phyloP scores from a whole-genome alignment of 2,113 vertebrate genomes.

The Lepus timidus region DNA sequence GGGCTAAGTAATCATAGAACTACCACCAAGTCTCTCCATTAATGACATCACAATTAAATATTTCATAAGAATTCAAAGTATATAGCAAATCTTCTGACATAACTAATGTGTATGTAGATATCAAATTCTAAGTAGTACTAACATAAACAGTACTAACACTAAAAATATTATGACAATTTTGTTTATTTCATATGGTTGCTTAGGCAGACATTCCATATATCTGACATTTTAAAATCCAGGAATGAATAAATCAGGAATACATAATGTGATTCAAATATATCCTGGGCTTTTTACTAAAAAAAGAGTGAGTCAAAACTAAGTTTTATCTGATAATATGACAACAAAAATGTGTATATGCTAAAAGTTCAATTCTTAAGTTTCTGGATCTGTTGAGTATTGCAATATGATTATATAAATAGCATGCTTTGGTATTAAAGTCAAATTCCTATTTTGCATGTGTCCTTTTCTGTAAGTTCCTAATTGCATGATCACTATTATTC shows the following conservation, averaged over 20 bases:
- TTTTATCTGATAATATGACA: background rate
- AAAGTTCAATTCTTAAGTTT: background rate
- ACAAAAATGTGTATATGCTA: background rate
- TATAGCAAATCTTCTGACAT: background rate
- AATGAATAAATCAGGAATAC: background rate
- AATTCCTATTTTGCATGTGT: background rate
- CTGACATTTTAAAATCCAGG: background rate
- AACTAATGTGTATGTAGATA: background rate
- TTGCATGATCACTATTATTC: background rate
- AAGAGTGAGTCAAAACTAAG: background rate
- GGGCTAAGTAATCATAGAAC: background rate
- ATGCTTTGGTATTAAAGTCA: background rate
- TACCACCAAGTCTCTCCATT: background rate
- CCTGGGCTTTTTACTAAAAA: background rate
- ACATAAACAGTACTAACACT: background rate
- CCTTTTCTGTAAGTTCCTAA: background rate
- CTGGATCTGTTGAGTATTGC: background rate
- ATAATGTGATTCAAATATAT: background rate
- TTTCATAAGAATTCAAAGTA: slow-evolving; percentile 49
- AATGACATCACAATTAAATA: background rate
- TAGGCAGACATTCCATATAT: background rate
- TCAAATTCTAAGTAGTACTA: slow-evolving; percentile 5
- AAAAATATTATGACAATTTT: background rate
- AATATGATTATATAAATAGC: background rate
- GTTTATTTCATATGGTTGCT: background rate